Evolutionary conservation across 1,140 invertebrate genomes (phyloP), one percentile per base, ranked within the genome.

Genomic region (Trissolcus basalis): DNA sequence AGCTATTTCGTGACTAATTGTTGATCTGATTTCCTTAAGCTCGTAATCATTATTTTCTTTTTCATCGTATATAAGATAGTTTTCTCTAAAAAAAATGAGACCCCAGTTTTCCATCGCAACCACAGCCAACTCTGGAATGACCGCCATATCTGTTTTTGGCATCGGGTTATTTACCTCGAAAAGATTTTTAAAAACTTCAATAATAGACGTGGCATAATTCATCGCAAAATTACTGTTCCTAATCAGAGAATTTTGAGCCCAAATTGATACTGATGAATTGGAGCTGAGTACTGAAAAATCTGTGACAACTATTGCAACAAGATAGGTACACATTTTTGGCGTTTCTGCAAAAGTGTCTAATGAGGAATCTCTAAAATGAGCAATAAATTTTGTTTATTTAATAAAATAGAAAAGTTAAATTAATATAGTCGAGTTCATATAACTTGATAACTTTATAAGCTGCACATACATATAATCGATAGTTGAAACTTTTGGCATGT

Each of bases 321-420:
- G 83, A 71, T 98, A 98, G 0, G 96, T 96, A 0, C 95, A 96
- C 96, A 98, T 98, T 3, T 88, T 86, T 0, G 94, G 92, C 0
- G 93, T 94, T 53, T 88, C 90, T 0, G 90, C 56, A 80, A 93
- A 97, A 0, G 87, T 70, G 76, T 93, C 91, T 67, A 90, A 69
- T 3, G 16, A 56, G 3, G 14, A 71, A 44, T 73, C 58, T 8
- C 64, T 71, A 35, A 58, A 71, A 70, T 13, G 3, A 6, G 12
- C 12, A 6, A 43, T 43, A 43, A 43, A 43, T 9, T 11, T 43
- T 43, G 39, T 43, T 43, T n/a, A 43, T 43, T n/a, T 43, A 43
- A 43, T 9, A n/a, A 6, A 43, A n/a, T n/a, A n/a, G n/a, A n/a
- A n/a, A n/a, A n/a, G n/a, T n/a, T n/a, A n/a, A n/a, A n/a, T n/a